Evolutionary conservation across 2,888 invertebrate species (phyloP).

Genomic region (Macrosoma leucophasiata): DNA sequence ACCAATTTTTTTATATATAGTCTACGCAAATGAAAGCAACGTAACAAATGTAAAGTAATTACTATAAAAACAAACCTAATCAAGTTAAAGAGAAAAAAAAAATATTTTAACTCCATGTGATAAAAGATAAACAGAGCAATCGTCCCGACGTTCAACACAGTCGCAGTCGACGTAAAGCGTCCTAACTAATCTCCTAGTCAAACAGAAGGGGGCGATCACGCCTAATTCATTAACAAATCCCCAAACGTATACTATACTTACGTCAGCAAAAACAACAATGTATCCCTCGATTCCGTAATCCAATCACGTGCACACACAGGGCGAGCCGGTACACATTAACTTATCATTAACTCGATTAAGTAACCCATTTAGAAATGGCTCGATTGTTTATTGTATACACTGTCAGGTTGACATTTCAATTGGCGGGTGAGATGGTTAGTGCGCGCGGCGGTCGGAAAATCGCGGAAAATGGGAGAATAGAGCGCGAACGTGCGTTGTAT

Average conservation of each 20-base stretch:
- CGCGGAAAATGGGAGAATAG: constrained; percentile 32
- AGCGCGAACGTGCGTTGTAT: constrained; percentile 48
- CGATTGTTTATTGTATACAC: constrained; percentile 45
- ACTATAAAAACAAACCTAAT: no score
- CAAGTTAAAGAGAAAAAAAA: constrained; percentile 1
- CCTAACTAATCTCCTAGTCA: no score
- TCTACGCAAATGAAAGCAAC: no score
- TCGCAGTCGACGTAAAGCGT: no score
- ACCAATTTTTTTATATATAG: no score
- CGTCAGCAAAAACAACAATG: constrained; percentile 53
- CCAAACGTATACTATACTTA: constrained; percentile 47
- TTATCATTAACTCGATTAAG: constrained; percentile 50
- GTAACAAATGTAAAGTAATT: no score
- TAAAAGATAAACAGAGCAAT: constrained; percentile 52
- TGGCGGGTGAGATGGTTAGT: constrained; percentile 35
- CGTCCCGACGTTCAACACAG: constrained; percentile 46
- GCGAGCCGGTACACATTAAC: constrained; percentile 49
- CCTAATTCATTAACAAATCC: constrained; percentile 46
- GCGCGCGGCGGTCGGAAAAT: constrained; percentile 44
- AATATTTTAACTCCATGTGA: constrained; percentile 24
- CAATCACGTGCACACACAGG: constrained; percentile 60
- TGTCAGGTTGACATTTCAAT: constrained; percentile 60
- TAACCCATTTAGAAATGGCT: constrained; percentile 17
- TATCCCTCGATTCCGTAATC: constrained; percentile 57
- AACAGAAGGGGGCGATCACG: no score